phyloP scores from a whole-genome alignment of 2,797 vertebrate species.

The Distichodus sexfasciatus region DNA sequence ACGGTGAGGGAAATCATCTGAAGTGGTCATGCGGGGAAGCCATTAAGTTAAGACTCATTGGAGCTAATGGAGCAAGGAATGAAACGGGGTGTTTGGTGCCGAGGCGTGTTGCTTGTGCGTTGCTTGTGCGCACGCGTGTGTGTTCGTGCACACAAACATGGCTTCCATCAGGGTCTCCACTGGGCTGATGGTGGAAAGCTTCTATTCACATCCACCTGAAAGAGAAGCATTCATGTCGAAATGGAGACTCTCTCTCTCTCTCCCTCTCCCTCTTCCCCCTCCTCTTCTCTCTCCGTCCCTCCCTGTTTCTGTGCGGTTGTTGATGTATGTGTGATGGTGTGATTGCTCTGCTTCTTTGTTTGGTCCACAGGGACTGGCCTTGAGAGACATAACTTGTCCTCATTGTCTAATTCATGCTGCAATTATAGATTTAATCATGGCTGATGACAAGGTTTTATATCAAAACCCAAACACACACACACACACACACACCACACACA shows the following conservation, averaged over 20 bases:
- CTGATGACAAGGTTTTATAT: constrained; percentile 54
- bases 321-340: constrained; percentile 20
- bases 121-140: no score
- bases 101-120: no score
- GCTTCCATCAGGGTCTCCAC: constrained; percentile 3
- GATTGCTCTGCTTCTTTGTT: constrained; percentile 61
- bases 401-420: constrained; percentile 72
- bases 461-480: background rate
- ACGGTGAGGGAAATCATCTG: background rate
- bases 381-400: constrained; percentile 69
- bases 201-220: constrained; percentile 11
- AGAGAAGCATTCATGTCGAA: constrained; percentile 19
- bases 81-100: background rate
- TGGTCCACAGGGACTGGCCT: constrained; percentile 64
- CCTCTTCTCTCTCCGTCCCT: background rate
- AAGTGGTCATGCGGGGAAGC: background rate
- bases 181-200: constrained; percentile 17
- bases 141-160: background rate
- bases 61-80: background rate
- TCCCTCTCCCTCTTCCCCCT: background rate
- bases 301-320: background rate
- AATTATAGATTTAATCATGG: constrained; percentile 76
- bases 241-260: background rate
- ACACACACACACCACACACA: background rate
- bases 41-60: background rate